Base-by-base conservation (phyloP, 2,888 invertebrate genomes). In the Sinohyriopsis cumingii region DNA sequence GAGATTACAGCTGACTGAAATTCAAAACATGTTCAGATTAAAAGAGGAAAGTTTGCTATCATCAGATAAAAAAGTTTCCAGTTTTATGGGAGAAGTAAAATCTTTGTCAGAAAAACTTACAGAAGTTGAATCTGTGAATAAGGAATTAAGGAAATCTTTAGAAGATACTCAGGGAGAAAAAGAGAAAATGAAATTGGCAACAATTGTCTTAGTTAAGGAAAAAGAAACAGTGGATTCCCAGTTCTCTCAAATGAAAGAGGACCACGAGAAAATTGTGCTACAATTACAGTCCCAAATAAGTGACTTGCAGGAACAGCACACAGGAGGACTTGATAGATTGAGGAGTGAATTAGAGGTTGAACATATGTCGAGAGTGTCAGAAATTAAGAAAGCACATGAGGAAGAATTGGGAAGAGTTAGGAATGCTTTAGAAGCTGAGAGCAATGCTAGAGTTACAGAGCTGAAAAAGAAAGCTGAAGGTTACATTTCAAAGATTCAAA, bases 391-490 rank as follows among this genome's bases (percentile, higher is more conserved):
- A 55, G 66, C 75, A n/a, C 79, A 82, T 68, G 61, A 64, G 9
- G 59, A 61, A 45, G 77, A 82, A 64, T 25, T 85, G 2, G 69
- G 76, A 53, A 76, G 77, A 24, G 63, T 80, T 12, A 73, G 73
- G 33, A 65, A 77, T 54, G 82, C 72, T 59, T 57, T 81, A 20
- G 87, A 86, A 65, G 68, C 73, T 24, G 86, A 86, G 69, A 83
- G 82, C 73, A 81, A 77, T 55, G 69, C 73, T n/a, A 87, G 87
- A 72, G 80, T 86, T 18, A 78, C 84, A 22, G 88, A 87, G 56
- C 85, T 87, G 69, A 88, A 87, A 72, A 86, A 86, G 69, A 85
- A 86, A 64, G 88, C 88, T 18, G 88, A 88, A 76, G 71, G 73
- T 4, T 86, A 85, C 72, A 80, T 88, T 24, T 63, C 82, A 9